Conservation (phyloP, 2,888 invertebrate genomes). For the Chelonus formosanus region DNA sequence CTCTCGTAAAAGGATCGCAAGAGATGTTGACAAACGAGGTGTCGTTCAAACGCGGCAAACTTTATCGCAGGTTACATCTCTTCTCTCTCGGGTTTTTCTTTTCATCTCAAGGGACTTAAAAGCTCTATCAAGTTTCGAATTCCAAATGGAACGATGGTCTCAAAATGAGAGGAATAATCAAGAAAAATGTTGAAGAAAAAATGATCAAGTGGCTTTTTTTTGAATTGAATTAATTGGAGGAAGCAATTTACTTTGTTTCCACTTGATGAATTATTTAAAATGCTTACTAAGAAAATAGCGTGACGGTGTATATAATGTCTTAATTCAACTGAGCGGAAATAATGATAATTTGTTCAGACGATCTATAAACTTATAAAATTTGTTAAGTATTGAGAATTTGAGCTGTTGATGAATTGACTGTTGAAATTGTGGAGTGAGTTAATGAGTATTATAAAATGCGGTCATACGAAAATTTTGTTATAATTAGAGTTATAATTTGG, state of each 20-base stretch:
- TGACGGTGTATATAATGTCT: constrained; percentile 24
- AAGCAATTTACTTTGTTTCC: constrained; percentile 15
- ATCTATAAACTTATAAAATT: constrained; percentile 26
- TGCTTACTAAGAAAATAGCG: constrained; percentile 15
- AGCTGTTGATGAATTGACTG: constrained; percentile 31
- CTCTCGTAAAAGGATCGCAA: constrained; percentile 30
- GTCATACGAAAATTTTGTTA: constrained; percentile 47
- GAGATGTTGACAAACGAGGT: constrained; percentile 37
- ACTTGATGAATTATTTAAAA: constrained; percentile 14
- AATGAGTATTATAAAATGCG: constrained; percentile 37
- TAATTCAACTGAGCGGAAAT: constrained; percentile 27
- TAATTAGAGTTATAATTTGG: constrained; percentile 47
- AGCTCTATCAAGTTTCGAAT: constrained; percentile 12
- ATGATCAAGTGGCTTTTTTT: background rate
- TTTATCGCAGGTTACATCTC: constrained; percentile 29
- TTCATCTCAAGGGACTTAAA: constrained; percentile 13
- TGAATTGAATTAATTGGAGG: constrained; percentile 8
- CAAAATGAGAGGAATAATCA: background rate
- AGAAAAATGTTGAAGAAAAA: background rate
- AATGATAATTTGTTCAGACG: constrained; percentile 29
- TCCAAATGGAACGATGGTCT: constrained; percentile 14
- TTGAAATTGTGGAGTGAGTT: constrained; percentile 28
- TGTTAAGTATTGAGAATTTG: constrained; percentile 8
- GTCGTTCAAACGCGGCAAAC: constrained; percentile 36
- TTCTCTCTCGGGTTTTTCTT: constrained; percentile 2